Evolutionary conservation across 30 jellyfish, hydroid and myxozoan species (phyloP), one percentile per base, ranked within the genome.

Genomic region (Aurelia sp.): DNA sequence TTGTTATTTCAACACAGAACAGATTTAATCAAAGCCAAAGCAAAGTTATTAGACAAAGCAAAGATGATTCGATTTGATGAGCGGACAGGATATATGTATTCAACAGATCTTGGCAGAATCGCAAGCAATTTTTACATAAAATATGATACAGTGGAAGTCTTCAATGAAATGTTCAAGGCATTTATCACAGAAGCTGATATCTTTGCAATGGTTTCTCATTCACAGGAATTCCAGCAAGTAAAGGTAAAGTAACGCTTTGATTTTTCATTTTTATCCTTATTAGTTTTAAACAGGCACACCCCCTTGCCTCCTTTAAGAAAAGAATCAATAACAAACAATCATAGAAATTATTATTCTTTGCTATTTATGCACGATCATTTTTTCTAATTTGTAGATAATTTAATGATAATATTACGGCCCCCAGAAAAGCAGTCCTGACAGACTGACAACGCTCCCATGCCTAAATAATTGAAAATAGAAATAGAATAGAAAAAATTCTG

Each of bases 181-280:
- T 76, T 64, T 59, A 58, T 71, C 71, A 78, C 92, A 23, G 97
- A 81, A 20, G 96, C 94, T 35, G 97, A 90, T 27, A 74, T 96
- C 17, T 88, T 96, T 67, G 77, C 93, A 13, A 67, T 96, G 71
- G 91, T 90, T 31, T 96, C 98, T 8, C 86, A 74, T 74, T 76
- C 99, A 13, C 97, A 91, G 30, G 99, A 96, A 66, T 96, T 96
- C 84, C 91, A 85, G 37, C 98, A 90, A 82, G 90, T 96, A 84
- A 96, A 89, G 95, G 97, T 96, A 65, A 13, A 16, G 3, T 44
- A 37, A 37, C 50, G 10, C 10, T 37, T 0, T 4, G 4, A 37
- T 37, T 37, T 37, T 3, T 44, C 55, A 44, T 44, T 44, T 44
- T 44, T 0, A 7, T 44, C 55, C 3, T 5, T 8, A 9, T 44